Percentiles rank a stretch among this genome's conserved stretches.
Conservation (phyloP, 2,888 invertebrate species). For the Lasioglossum pauxillum region DNA sequence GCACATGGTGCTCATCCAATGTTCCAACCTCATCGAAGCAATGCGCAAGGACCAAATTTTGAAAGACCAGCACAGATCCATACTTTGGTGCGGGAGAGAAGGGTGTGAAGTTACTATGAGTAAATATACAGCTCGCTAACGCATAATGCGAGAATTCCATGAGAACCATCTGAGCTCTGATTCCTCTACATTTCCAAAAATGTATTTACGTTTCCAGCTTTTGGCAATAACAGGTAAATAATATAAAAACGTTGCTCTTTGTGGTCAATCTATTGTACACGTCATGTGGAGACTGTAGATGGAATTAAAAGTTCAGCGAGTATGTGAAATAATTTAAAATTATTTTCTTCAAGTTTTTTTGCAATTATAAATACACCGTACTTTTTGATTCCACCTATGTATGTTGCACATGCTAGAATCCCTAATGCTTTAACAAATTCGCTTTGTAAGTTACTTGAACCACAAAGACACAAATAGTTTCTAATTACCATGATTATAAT, state of each 20-base stretch:
- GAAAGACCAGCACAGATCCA: conserved; percentile 82
- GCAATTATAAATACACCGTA: neutral
- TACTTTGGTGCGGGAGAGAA: conserved; percentile 84
- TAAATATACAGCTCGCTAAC: conserved; percentile 81
- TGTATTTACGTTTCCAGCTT: conserved; percentile 84
- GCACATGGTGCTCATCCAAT: conserved; percentile 75
- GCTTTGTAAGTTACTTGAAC: conserved; percentile 79
- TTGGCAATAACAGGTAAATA: conserved; percentile 82
- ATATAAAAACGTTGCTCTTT: conserved; percentile 81
- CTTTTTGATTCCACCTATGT: conserved; percentile 70
- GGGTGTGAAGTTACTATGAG: conserved; percentile 82
- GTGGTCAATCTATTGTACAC: conserved; percentile 79
- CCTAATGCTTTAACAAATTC: conserved; percentile 68
- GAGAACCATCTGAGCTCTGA: conserved; percentile 84
- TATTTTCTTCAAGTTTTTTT: neutral
- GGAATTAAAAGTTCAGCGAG: conserved; percentile 60
- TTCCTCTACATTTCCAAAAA: conserved; percentile 84
- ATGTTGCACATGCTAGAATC: conserved; percentile 56
- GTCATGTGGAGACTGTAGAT: conserved; percentile 67
- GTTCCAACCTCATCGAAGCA: conserved; percentile 78
- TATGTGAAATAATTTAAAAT: neutral
- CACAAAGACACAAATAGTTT: conserved; percentile 81
- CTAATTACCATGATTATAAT: conserved; percentile 64
- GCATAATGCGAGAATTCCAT: conserved; percentile 82
- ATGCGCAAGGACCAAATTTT: conserved; percentile 79